phyloP scores from a whole-genome alignment of 2,113 vertebrate genomes.

The Tursiops truncatus region DNA sequence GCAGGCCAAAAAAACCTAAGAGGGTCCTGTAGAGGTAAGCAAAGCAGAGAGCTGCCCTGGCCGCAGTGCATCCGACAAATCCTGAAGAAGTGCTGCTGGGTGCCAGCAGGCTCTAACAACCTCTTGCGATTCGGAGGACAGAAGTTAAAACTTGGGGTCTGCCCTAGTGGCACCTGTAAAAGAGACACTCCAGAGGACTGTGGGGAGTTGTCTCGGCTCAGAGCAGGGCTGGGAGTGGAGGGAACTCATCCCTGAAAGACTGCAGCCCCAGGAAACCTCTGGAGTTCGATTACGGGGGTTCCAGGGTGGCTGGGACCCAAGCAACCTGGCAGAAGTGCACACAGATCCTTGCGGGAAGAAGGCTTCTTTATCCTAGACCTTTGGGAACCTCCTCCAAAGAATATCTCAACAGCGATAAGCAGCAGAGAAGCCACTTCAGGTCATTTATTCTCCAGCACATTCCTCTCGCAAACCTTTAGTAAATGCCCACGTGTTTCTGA shows the following conservation, averaged over 20 bases:
- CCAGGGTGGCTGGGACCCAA: not conserved
- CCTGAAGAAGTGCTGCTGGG: not conserved
- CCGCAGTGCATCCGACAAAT: fast-evolving
- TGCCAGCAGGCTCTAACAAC: not conserved
- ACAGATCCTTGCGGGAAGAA: not conserved
- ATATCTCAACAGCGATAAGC: not conserved
- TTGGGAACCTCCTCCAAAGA: not conserved
- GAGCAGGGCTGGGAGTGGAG: not conserved
- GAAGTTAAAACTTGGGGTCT: not conserved
- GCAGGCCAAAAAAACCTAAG: not conserved
- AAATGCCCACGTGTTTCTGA: not conserved
- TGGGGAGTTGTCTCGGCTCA: not conserved
- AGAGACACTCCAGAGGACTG: not conserved
- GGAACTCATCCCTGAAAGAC: not conserved
- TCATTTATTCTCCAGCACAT: not conserved
- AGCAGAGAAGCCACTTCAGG: not conserved
- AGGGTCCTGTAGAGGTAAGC: not conserved
- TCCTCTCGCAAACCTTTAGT: not conserved
- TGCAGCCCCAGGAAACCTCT: not conserved
- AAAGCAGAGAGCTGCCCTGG: not conserved
- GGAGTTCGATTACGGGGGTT: not conserved
- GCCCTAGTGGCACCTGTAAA: not conserved
- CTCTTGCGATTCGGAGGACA: not conserved
- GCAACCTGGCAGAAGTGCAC: not conserved
- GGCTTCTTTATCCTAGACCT: not conserved